Evolutionary conservation across 2,797 vertebrate genomes (phyloP), one percentile per base, ranked within the genome.

Genomic region (Tachyglossus aculeatus): DNA sequence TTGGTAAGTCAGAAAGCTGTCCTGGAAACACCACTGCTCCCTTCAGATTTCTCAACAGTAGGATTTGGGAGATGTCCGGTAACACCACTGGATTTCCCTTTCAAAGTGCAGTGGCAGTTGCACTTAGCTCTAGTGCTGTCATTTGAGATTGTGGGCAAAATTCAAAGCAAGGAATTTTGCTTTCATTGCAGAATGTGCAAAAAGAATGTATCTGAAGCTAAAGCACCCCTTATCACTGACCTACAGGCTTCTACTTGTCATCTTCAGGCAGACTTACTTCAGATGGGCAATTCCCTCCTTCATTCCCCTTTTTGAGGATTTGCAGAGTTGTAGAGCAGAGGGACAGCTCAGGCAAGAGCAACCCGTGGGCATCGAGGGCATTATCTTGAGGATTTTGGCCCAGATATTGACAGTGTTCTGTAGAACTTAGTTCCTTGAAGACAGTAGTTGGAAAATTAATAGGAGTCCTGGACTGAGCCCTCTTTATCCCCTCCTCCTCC

Each of bases 1-100:
- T 93, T 98, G 96, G 97, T 99, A 89, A 97, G 95, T 91, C 55
- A 6, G 8, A 3, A 27, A 4, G 16, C 43, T 0, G 0, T 0
- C 0, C 8, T 7, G 18, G 19, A 1, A 6, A n/a, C 66, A n/a
- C 31, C 4, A 1, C 24, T 38, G 38, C 21, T 13, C 4, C 7
- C 3, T 1, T 6, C 9, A 29, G 6, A 18, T 32, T 12, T 32
- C 36, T 7, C 21, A n/a, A 27, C 10, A 8, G 29, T 32, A 12
- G 44, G n/a, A 3, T 38, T 59, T 19, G 9, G 40, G 2, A 27
- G 34, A n/a, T n/a, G n/a, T n/a, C n/a, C n/a, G n/a, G 51, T 38
- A 3, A 0, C 9, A 6, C 3, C 18, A 47, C 21, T 31, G 19
- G 9, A 7, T 24, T 29, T 29, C 8, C 3, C 7, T 24, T 31